Percentiles rank a stretch among this genome's conserved stretches.
Conservation (phyloP, 2,888 invertebrate species). For the Holacanthella duospinosa region DNA sequence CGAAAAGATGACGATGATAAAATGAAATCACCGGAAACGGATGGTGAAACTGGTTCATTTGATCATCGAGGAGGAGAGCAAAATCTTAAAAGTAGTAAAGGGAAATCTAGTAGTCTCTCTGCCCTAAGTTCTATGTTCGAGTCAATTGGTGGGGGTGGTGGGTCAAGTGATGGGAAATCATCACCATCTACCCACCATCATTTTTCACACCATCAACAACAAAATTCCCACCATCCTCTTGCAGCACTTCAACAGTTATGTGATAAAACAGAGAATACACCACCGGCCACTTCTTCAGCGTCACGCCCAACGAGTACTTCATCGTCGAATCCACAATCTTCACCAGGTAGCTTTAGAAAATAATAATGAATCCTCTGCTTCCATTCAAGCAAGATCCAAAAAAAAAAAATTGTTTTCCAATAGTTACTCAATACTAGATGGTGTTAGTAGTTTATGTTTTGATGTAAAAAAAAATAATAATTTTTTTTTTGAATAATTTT, state of each 20-base stretch:
- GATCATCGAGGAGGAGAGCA: slow-evolving; percentile 55
- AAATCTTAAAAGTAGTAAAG: slow-evolving; percentile 42
- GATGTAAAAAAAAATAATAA: no score
- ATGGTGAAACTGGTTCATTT: slow-evolving; percentile 43
- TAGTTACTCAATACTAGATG: no score
- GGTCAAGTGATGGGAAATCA: slow-evolving; percentile 45
- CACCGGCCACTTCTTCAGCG: slow-evolving; percentile 42
- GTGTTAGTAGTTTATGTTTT: no score
- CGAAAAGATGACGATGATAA: background rate
- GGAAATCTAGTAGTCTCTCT: slow-evolving; percentile 54
- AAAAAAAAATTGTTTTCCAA: no score
- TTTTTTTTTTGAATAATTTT: background rate
- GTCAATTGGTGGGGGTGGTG: slow-evolving; percentile 54
- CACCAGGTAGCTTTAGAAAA: slow-evolving; percentile 21
- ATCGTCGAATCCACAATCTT: slow-evolving; percentile 33
- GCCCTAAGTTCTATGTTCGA: slow-evolving; percentile 85
- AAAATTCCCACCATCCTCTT: slow-evolving; percentile 60
- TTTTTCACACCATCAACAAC: background rate
- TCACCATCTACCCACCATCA: background rate
- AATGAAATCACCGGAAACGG: background rate
- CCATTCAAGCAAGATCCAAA: no score
- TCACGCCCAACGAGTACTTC: slow-evolving; percentile 42
- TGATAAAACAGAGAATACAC: slow-evolving; percentile 79
- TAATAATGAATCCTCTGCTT: background rate
- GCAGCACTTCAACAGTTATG: slow-evolving; percentile 91